Percentiles rank a stretch among this genome's conserved stretches.
phyloP scores from a whole-genome alignment of 2,797 vertebrate species.

The Acrossocheilus fasciatus region DNA sequence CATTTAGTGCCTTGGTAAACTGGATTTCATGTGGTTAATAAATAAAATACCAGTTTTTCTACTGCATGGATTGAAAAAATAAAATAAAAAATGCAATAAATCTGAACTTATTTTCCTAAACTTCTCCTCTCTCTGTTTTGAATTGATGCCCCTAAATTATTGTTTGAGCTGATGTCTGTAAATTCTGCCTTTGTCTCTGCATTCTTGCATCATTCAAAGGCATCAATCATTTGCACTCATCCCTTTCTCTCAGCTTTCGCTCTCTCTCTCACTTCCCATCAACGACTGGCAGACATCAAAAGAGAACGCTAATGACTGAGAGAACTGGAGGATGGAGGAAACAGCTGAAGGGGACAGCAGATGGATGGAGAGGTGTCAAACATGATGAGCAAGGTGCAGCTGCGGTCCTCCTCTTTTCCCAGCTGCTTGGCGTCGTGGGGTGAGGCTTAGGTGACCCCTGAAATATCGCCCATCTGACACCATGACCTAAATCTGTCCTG shows the following conservation, averaged over 20 bases:
- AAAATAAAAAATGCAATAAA: neutral
- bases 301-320: conserved; percentile 15
- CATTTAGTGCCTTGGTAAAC: neutral
- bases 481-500: conserved; percentile 62
- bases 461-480: conserved; percentile 57
- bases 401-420: conserved; percentile 34
- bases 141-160: conserved; percentile 7
- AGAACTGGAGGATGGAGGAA: conserved; percentile 17
- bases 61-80: neutral
- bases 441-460: conserved; percentile 48
- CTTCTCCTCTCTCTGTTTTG: neutral
- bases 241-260: neutral
- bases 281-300: conserved; percentile 29
- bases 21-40: neutral
- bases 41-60: neutral
- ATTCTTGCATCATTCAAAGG: conserved; percentile 39
- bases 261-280: conserved; percentile 8
- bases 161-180: conserved; percentile 5
- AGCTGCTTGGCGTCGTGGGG: conserved; percentile 44
- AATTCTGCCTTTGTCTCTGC: conserved; percentile 13
- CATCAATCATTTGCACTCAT: conserved; percentile 41
- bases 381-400: conserved; percentile 29
- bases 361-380: conserved; percentile 44
- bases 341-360: conserved; percentile 30
- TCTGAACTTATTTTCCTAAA: neutral